Percentiles rank a stretch among this genome's conserved stretches.
phyloP scores from a whole-genome alignment of 2,113 vertebrate species.

The Heteronetta atricapilla region DNA sequence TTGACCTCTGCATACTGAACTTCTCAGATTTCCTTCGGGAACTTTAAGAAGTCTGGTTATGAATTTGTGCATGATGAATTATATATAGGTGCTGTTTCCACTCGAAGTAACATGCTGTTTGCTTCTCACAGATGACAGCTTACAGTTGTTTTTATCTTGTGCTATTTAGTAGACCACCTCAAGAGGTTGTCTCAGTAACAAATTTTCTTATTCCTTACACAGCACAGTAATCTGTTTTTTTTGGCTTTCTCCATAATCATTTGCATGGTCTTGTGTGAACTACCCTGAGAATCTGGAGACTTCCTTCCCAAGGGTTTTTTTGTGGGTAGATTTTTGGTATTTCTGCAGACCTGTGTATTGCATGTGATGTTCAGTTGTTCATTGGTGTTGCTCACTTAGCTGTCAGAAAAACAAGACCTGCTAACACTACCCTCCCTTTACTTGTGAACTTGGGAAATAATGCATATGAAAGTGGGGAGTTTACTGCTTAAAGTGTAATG shows the following conservation, averaged over 20 bases:
- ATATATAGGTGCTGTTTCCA: not conserved
- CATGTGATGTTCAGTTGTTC: not conserved
- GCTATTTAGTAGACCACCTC: not conserved
- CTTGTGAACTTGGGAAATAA: not conserved
- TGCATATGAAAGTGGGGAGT: not conserved
- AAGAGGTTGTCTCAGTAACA: not conserved
- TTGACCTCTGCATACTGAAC: not conserved
- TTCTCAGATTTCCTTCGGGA: not conserved
- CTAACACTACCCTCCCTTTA: not conserved
- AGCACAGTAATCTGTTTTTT: not conserved
- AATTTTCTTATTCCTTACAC: not conserved
- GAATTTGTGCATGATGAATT: not conserved
- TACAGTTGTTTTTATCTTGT: not conserved
- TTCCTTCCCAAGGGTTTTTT: not conserved
- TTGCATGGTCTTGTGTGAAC: not conserved
- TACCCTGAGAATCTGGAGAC: not conserved
- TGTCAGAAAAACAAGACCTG: not conserved
- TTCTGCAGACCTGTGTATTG: not conserved
- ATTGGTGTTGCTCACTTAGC: not conserved
- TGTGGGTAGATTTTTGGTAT: not conserved
- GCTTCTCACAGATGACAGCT: not conserved
- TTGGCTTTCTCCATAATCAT: not conserved
- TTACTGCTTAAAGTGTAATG: not conserved
- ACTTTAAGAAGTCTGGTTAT: not conserved
- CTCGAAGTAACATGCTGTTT: not conserved